These are phyloP conservation scores for Promerops cafer DNA, from an alignment of 2,113 vertebrate species.

Conservation along the genomic window DNA sequence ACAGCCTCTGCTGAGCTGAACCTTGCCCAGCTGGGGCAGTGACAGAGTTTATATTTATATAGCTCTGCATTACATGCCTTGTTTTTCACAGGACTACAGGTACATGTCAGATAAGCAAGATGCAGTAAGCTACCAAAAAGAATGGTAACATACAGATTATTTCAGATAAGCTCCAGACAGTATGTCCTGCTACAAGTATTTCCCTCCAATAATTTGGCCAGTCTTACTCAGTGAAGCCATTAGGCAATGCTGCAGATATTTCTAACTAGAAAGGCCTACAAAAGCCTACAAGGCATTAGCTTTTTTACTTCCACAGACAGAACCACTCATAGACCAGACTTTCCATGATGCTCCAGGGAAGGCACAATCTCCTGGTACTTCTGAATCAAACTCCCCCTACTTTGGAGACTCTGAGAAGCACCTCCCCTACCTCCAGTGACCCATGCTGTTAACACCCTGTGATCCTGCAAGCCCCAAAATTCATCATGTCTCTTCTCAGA, in stretches of 20 bases:
- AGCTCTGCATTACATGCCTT: neutral
- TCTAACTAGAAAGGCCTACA: neutral
- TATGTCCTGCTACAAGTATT: neutral
- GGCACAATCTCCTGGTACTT: neutral
- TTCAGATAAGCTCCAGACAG: neutral
- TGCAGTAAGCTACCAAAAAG: neutral
- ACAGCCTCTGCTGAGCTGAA: neutral
- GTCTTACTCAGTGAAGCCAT: neutral
- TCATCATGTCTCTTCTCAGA: neutral
- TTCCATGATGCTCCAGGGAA: neutral
- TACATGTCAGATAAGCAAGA: neutral
- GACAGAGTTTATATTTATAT: neutral
- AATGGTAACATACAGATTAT: neutral
- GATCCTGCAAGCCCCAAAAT: neutral
- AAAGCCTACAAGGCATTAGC: neutral
- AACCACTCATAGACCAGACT: neutral
- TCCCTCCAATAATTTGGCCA: neutral
- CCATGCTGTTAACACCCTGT: neutral
- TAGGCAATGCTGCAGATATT: neutral
- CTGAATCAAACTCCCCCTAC: neutral
- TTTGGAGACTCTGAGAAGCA: neutral
- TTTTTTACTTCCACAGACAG: neutral
- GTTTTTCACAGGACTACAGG: neutral
- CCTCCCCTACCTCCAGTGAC: neutral
- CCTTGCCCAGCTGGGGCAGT: neutral